These are phyloP conservation scores for Nothoprocta pentlandii DNA, from an alignment of 2,113 vertebrate genomes.

Conservation along the genomic window DNA sequence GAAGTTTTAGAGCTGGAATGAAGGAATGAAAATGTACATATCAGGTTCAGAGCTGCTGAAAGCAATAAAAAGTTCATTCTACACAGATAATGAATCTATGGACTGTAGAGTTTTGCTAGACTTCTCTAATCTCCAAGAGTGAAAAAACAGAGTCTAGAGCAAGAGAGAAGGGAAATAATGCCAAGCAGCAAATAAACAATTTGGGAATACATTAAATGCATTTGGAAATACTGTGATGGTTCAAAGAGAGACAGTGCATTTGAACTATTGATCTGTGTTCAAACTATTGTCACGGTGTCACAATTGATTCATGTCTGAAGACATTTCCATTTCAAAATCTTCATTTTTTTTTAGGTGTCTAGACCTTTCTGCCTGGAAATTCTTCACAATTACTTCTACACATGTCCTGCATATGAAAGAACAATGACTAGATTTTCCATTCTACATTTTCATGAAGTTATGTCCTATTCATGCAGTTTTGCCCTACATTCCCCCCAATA, in stretches of 20 bases:
- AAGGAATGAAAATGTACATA: neutral
- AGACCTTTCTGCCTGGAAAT: neutral
- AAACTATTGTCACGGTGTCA: neutral
- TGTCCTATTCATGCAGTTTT: neutral
- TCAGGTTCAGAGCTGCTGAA: neutral
- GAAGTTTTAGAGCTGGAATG: neutral
- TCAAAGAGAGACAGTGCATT: neutral
- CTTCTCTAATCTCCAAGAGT: neutral
- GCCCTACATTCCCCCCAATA: neutral
- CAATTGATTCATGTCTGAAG: neutral
- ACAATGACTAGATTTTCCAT: neutral
- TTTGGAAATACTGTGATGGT: neutral
- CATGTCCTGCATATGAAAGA: neutral
- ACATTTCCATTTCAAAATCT: slow-evolving; percentile 25
- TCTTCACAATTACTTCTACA: slow-evolving; percentile 3
- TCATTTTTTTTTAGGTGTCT: neutral
- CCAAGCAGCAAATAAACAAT: neutral
- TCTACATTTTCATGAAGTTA: neutral
- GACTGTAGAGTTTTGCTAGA: neutral
- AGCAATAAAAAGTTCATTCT: neutral
- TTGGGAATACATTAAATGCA: neutral
- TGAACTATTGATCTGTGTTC: neutral
- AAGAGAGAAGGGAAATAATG: neutral
- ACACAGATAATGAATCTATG: neutral
- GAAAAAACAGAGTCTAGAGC: neutral